Conservation (phyloP, 2,888 invertebrate genomes). For the Chamaedrilus cognettii region DNA sequence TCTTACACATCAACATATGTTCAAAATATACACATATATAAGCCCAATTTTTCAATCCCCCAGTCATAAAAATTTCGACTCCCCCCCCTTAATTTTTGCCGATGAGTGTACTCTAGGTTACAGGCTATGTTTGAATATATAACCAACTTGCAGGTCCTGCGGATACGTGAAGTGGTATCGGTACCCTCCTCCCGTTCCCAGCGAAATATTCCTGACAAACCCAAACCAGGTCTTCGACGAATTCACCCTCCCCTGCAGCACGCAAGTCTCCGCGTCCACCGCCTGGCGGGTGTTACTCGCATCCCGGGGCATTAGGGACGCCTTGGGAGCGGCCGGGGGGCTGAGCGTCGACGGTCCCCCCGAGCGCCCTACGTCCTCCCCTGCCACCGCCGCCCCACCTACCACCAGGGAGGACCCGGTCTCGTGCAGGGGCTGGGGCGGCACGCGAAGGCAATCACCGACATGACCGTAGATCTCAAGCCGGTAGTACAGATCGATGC, state of each 20-base stretch:
- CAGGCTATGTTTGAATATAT: no score
- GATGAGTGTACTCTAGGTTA: no score
- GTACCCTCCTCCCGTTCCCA: constrained; percentile 31
- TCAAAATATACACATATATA: no score
- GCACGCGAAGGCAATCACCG: constrained; percentile 27
- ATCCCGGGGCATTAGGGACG: constrained; percentile 22
- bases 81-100: no score
- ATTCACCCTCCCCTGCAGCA: constrained; percentile 33
- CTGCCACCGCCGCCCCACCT: no score
- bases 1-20: no score
- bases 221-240: constrained; percentile 36
- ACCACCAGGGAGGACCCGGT: not conserved
- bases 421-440: not conserved
- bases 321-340: constrained; percentile 13
- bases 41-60: no score
- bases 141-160: constrained; percentile 19
- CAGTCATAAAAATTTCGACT: no score
- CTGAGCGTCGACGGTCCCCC: not conserved
- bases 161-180: constrained; percentile 34
- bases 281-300: constrained; percentile 12
- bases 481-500: constrained; percentile 34
- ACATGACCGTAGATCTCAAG: constrained; percentile 34
- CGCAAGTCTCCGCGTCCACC: constrained; percentile 21
- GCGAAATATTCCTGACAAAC: constrained; percentile 33
- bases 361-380: no score